Evolutionary conservation across 2,797 vertebrate genomes (phyloP), one percentile per base, ranked within the genome.

Genomic region (Pagetopsis macropterus): DNA sequence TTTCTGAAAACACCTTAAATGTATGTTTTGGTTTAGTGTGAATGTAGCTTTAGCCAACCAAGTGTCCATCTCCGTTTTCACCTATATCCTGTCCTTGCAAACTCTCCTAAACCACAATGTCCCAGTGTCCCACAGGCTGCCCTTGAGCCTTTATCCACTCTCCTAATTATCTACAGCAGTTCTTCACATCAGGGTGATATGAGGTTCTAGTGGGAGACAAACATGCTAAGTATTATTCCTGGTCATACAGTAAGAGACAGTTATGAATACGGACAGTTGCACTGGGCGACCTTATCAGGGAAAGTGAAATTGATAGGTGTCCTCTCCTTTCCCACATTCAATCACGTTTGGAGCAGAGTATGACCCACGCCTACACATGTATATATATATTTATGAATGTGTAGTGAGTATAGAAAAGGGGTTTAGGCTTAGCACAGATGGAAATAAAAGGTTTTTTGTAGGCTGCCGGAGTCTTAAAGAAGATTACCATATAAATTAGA

Each of bases 401-500:
- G 63, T 56, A 55, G 72, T 55, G 72, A 66, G 63, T 77, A 56
- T 70, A 69, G 67, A 76, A 79, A 71, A 72, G 70, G 33, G 79
- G 46, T 81, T 82, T 75, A 48, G 78, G 75, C 83, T 85, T 70
- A 81, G 76, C 56, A 54, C 63, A 81, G 75, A 75, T 75, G 67
- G 74, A 86, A 84, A 87, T 88, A 85, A 85, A 93, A 73, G 67
- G 17, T 70, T 75, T 83, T 88, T 86, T 87, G 83, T 86, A 86
- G 85, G 82, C 89, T 82, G 88, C 62, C 63, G 19, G 75, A 89
- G 84, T 91, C 85, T 91, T 87, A 88, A 88, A 92, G 87, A 82
- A 89, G 89, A 93, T 94, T 92, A 92, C 82, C 88, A 91, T 93
- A 91, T 91, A 90, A 93, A 93, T 93, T 90, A 92, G 87, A 92